Base-by-base conservation (phyloP, 2,797 vertebrate genomes). In the Crax fasciolata region DNA sequence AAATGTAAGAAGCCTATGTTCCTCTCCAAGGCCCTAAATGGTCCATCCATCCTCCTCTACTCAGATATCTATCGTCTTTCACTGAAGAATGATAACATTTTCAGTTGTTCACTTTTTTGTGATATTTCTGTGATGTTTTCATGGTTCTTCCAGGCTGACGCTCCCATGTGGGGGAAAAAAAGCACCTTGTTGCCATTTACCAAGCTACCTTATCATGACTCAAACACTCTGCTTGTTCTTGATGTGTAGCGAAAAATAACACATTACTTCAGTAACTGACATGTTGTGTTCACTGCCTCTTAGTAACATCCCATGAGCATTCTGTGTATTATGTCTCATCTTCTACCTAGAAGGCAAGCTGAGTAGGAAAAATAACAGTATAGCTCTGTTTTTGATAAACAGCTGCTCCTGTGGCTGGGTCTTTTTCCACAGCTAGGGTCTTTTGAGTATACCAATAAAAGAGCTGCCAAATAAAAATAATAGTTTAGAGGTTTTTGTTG, bases 261-360 rank as follows among this genome's bases (percentile, higher is more conserved):
- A 48, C n/a, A 23, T 38, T 46, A 43, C 23, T 74, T 83, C 35
- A 58, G 58, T 27, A 75, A 80, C 19, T 23, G 39, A 27, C 11
- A 8, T 6, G 1, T 35, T 0, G 0, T 74, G 10, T n/a, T 66
- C 51, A 10, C 19, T 66, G 39, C 28, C 23, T 59, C 18, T 55
- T 70, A 25, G 1, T 3, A 43, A 24, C 51, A 17, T 27, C 61
- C 57, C 48, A 27, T 24, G 24, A 67, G 27, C 32, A 38, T 77
- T 63, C 55, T 30, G 1, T n/a, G 7, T n/a, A 9, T 59, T 41
- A 4, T 28, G 9, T 48, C 20, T 88, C 48, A 44, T 46, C 35
- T 62, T 62, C 39, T 19, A 12, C 21, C 38, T 57, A 24, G 32
- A 20, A 3, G 9, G 18, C 23, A 82, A 81, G 46, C 3, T 74